phyloP scores from a whole-genome alignment of 2,888 invertebrate genomes.

The Acleris emargana region DNA sequence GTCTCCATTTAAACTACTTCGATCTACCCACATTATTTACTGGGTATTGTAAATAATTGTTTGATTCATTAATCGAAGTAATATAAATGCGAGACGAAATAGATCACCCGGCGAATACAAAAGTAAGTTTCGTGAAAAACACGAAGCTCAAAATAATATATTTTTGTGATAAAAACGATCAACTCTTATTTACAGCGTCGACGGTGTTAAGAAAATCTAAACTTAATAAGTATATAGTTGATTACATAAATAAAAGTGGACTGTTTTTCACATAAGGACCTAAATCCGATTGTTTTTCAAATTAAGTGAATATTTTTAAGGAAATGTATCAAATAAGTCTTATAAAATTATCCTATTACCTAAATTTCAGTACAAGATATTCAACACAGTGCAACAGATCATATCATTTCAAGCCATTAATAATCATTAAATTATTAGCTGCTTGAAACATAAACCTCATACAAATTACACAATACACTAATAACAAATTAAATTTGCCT shows the following conservation, averaged over 20 bases:
- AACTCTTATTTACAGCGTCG: not conserved
- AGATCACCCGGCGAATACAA: slow-evolving; percentile 4
- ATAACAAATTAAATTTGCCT: not conserved
- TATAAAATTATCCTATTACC: too few relatives aligned
- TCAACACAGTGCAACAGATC: not conserved
- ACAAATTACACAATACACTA: not conserved
- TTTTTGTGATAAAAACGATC: not conserved
- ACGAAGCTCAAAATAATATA: not conserved
- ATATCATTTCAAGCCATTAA: not conserved
- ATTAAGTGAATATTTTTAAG: not conserved
- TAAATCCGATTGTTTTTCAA: not conserved
- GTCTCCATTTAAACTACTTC: not conserved
- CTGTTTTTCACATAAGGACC: not conserved
- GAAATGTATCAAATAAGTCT: slow-evolving; percentile 3
- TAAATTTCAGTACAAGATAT: slow-evolving; percentile 6
- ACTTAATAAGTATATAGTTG: too few relatives aligned
- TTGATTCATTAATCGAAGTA: not conserved
- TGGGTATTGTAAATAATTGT: too few relatives aligned
- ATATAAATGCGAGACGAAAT: not conserved
- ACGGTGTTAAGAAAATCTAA: too few relatives aligned
- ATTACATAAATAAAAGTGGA: not conserved
- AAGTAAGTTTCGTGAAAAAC: not conserved
- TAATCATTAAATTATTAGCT: not conserved
- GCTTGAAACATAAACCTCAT: not conserved
- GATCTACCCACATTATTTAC: too few relatives aligned